Evolutionary conservation across 2,888 invertebrate genomes (phyloP).

Genomic region (Carabus problematicus): DNA sequence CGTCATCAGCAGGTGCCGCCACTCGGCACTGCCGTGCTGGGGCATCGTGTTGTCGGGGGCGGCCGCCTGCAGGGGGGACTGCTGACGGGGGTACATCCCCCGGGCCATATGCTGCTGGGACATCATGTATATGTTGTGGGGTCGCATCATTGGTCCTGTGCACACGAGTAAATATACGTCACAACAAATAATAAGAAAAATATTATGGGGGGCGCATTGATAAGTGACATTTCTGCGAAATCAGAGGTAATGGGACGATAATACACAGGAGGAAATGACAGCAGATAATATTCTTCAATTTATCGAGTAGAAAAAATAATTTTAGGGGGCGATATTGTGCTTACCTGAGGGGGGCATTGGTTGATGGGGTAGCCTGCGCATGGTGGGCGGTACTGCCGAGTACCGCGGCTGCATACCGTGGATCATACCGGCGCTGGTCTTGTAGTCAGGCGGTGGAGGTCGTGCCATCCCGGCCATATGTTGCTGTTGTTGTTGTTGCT

Average conservation of each 20-base stretch:
- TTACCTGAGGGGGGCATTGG: constrained; percentile 74
- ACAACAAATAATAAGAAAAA: constrained; percentile 36
- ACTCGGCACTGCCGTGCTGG: constrained; percentile 63
- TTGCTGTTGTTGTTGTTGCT: constrained; percentile 50
- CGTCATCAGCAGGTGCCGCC: constrained; percentile 71
- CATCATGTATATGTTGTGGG: constrained; percentile 68
- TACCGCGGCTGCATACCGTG: constrained; percentile 57
- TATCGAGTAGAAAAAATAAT: too few relatives aligned
- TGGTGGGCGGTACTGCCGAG: constrained; percentile 63
- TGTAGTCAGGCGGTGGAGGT: constrained; percentile 88
- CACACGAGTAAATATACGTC: too few relatives aligned
- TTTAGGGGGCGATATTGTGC: too few relatives aligned
- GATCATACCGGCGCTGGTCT: constrained; percentile 67
- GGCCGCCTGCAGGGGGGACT: constrained; percentile 67
- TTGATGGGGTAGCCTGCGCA: constrained; percentile 73
- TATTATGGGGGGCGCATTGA: too few relatives aligned
- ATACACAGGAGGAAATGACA: too few relatives aligned
- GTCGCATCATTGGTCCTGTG: constrained; percentile 76
- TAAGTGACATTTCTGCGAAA: too few relatives aligned
- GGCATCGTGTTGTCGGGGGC: constrained; percentile 62
- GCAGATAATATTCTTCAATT: too few relatives aligned
- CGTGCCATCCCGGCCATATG: constrained; percentile 58
- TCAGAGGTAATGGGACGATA: too few relatives aligned
- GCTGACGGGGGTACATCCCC: constrained; percentile 63
- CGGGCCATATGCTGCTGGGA: constrained; percentile 62